Evolutionary conservation across 2,113 vertebrate species (phyloP).

Genomic region (Gnathonemus echidnorhynchus): DNA sequence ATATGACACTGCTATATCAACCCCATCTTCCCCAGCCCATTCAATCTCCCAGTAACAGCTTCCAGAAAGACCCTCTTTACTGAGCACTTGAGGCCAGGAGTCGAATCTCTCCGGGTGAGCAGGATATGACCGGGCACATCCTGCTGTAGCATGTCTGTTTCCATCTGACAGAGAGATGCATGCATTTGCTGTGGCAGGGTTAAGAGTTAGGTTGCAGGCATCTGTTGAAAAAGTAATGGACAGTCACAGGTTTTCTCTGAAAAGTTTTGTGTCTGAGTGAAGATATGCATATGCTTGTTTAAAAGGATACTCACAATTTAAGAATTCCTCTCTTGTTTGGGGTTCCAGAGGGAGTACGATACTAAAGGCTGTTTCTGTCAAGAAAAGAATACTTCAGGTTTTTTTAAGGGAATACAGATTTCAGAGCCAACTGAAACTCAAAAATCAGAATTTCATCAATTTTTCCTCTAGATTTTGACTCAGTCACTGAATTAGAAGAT

Average conservation of each 20-base stretch:
- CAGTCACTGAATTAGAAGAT: too few species aligned
- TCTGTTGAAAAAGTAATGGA: not conserved
- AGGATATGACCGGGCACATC: not conserved
- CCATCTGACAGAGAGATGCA: not conserved
- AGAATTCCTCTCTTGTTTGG: not conserved
- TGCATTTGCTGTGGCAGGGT: not conserved
- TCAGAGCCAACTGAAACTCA: too few species aligned
- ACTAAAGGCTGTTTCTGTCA: not conserved
- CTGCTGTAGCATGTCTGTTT: not conserved
- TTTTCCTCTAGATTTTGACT: too few species aligned
- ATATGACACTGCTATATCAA: constrained; percentile 3
- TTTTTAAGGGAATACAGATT: not conserved
- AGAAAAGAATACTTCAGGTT: not conserved
- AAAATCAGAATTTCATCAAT: too few species aligned
- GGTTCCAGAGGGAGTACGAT: not conserved
- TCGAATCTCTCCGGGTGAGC: not conserved
- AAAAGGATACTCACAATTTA: not conserved
- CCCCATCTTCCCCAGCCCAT: not conserved
- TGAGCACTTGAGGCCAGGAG: not conserved
- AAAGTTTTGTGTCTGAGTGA: not conserved
- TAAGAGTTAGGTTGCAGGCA: not conserved
- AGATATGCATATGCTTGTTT: not conserved
- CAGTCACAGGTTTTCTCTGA: not conserved
- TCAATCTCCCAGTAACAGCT: not conserved
- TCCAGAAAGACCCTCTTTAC: not conserved